Conservation (phyloP, 2,888 invertebrate species). For the Amphipoea lucens region DNA sequence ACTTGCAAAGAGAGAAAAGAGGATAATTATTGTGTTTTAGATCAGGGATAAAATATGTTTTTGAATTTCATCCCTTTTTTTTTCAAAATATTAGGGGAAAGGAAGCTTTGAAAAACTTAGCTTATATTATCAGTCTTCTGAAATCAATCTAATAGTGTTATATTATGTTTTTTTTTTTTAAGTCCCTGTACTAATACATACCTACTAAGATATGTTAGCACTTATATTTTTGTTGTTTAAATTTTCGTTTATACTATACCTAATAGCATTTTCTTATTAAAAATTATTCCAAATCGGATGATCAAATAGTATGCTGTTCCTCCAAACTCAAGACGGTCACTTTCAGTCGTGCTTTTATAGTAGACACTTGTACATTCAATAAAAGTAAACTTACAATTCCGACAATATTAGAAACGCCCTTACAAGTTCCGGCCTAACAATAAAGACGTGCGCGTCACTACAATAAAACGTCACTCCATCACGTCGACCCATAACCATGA, state of each 20-base stretch:
- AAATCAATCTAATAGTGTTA: too few species aligned
- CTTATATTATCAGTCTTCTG: too few species aligned
- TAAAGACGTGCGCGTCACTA: constrained; percentile 70
- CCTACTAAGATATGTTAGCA: too few species aligned
- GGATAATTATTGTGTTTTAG: not conserved
- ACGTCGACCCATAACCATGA: constrained; percentile 68
- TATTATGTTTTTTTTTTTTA: too few species aligned
- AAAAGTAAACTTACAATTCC: not conserved
- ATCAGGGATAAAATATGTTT: not conserved
- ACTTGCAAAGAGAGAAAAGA: constrained; percentile 11
- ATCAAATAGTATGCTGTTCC: too few species aligned
- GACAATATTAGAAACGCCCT: constrained; percentile 7
- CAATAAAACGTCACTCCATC: constrained; percentile 68
- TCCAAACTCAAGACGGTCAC: not conserved
- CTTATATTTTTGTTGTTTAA: too few species aligned
- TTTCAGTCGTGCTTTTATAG: not conserved
- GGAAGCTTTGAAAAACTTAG: too few species aligned
- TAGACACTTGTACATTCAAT: not conserved
- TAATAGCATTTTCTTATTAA: too few species aligned
- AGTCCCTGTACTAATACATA: too few species aligned
- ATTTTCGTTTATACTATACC: too few species aligned
- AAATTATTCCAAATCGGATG: too few species aligned
- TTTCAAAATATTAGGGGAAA: not conserved
- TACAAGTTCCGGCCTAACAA: constrained; percentile 58
- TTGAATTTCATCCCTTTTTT: not conserved